Percentiles rank a stretch among this genome's conserved stretches.
Conservation (phyloP, 2,797 vertebrate species). For the Pachyuromys duprasi region DNA sequence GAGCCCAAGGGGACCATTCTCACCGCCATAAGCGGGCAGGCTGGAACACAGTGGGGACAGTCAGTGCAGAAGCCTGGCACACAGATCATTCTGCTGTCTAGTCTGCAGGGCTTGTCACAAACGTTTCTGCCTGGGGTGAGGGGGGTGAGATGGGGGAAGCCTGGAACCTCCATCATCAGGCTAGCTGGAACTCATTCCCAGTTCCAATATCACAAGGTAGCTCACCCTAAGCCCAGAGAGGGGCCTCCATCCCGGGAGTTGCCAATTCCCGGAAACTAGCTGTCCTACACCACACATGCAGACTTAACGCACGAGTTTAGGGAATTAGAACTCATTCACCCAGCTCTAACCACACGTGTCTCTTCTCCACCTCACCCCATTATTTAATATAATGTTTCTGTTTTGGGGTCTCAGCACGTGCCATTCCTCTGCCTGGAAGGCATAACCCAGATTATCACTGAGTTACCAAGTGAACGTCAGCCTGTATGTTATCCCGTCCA, state of each 20-base stretch:
- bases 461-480: background rate
- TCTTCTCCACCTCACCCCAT: background rate
- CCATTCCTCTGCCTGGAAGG: background rate
- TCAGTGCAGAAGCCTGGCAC: background rate
- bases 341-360: background rate
- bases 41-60: background rate
- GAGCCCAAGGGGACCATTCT: background rate
- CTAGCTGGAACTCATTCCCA: background rate
- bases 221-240: background rate
- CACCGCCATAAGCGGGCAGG: background rate
- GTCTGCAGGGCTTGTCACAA: background rate
- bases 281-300: background rate
- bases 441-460: background rate
- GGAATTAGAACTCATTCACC: background rate
- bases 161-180: background rate
- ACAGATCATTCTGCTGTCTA: background rate
- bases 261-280: background rate
- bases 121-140: background rate
- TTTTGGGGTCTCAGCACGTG: constrained; percentile 2
- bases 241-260: background rate
- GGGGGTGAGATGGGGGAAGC: background rate
- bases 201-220: background rate
- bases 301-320: background rate
- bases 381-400: background rate
- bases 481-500: background rate